Conservation (phyloP, 2,113 vertebrate species). For the Gobio gobio region DNA sequence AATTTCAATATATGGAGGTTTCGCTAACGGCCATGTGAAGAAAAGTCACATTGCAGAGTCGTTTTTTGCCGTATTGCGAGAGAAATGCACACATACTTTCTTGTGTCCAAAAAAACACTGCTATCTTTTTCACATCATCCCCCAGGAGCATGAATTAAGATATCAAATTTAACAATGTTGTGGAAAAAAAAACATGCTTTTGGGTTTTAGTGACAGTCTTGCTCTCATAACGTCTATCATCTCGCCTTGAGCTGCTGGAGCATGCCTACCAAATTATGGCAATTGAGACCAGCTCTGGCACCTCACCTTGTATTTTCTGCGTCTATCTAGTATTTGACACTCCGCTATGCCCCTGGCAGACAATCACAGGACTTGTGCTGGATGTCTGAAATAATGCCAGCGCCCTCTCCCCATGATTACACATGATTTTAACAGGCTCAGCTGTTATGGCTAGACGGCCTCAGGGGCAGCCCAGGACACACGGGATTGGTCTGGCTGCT, state of each 20-base stretch:
- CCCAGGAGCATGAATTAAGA: constrained; percentile 16
- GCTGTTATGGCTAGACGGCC: constrained; percentile 70
- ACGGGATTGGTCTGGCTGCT: constrained; percentile 64
- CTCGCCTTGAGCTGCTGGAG: constrained; percentile 37
- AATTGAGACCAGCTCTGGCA: constrained; percentile 53
- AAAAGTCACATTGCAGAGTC: neutral
- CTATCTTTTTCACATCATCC: neutral
- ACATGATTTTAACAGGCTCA: constrained; percentile 69
- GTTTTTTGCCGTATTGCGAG: neutral
- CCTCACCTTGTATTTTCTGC: constrained; percentile 35
- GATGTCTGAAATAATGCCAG: constrained; percentile 57
- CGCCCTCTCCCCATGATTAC: constrained; percentile 59
- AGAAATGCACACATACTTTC: neutral
- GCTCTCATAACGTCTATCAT: constrained; percentile 21
- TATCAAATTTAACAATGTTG: constrained; percentile 4
- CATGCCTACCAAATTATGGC: constrained; percentile 48
- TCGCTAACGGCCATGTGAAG: constrained; percentile 1
- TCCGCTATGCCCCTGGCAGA: constrained; percentile 32
- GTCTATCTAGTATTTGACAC: constrained; percentile 52
- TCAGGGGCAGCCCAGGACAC: constrained; percentile 57
- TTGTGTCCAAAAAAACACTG: neutral
- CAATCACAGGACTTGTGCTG: constrained; percentile 49
- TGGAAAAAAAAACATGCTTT: constrained; percentile 1
- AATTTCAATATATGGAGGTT: neutral
- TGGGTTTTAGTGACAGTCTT: constrained; percentile 11